Base-by-base conservation (phyloP, 2,888 invertebrate species). In the Crocallis elinguaria region DNA sequence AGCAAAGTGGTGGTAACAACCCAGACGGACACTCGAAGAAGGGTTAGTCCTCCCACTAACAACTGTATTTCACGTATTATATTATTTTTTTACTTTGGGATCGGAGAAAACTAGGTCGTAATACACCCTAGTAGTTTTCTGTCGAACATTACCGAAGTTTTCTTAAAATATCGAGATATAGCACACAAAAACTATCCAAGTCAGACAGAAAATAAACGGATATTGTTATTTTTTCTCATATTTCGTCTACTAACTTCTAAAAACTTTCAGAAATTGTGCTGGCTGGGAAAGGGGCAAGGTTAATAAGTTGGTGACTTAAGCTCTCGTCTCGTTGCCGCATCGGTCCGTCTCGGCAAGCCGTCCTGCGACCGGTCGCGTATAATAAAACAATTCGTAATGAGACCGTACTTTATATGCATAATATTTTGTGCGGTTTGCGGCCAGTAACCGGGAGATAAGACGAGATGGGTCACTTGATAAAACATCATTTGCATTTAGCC, bases 351-450 rank as follows among this genome's bases (percentile, higher is more conserved):
- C 23, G 43, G 21, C 12, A 32, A 0, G 32, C 11, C 32, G 9
- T 38, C n/a, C 25, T 36, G 33, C 39, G 42, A 46, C 46, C 36
- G 43, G 43, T 43, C 43, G 48, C 50, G 42, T 38, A 51, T 50
- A 50, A 56, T 50, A 56, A 56, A 56, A 51, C 56, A 56, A 56
- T 56, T 56, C 48, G 48, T 51, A 56, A 56, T 51, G 50, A 56
- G 43, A 42, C 48, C 48, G 38, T 50, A 50, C 50, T 51, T 51
- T 56, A 56, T 56, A 51, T 44, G 50, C 50, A 43, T 56, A 48
- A 56, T 56, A 56, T 56, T 56, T 56, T 46, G 9, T 49, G 48
- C 38, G 53, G 53, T 48, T 53, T 53, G 53, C 53, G 53, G 48
- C 48, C 53, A 54, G 48, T 54, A 54, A 54, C 53, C 53, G 37